phyloP scores from a whole-genome alignment of 53 echinoderm and acorn worm species.

The Arbacia lixula region DNA sequence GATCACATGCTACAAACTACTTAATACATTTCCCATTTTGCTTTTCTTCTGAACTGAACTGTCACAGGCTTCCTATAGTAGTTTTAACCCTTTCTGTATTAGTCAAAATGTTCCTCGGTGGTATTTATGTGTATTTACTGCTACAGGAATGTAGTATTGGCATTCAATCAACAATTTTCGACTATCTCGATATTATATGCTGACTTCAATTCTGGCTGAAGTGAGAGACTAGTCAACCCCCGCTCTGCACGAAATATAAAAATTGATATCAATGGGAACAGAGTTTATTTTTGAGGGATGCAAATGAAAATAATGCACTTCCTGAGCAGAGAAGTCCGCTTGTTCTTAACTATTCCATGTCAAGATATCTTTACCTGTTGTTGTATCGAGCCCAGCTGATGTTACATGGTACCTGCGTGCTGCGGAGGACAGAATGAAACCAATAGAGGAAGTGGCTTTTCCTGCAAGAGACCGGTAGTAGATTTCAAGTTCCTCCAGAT shows the following conservation, averaged over 20 bases:
- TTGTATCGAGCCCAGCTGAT: background rate
- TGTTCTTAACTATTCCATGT: slow-evolving; percentile 22
- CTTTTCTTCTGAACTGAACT: too few species aligned
- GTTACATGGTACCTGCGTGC: background rate
- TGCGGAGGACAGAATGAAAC: slow-evolving; percentile 1
- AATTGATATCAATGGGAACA: slow-evolving; percentile 22
- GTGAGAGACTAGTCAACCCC: too few species aligned
- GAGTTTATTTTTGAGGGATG: slow-evolving; percentile 25
- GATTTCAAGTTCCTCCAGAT: slow-evolving; percentile 41
- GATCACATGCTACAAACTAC: too few species aligned
- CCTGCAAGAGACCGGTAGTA: slow-evolving; percentile 14
- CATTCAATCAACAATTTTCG: too few species aligned
- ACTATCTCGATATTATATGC: too few species aligned
- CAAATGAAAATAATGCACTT: slow-evolving; percentile 39
- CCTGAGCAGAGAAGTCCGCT: slow-evolving; percentile 6
- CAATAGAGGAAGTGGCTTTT: slow-evolving; percentile 22
- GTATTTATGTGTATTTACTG: too few species aligned
- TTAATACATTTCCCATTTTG: too few species aligned
- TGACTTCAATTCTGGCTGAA: too few species aligned
- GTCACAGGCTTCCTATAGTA: too few species aligned
- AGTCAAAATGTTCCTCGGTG: too few species aligned
- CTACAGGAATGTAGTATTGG: too few species aligned
- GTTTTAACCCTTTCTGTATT: too few species aligned
- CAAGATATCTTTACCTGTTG: background rate
- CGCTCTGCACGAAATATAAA: slow-evolving; percentile 10